Evolutionary conservation across 2,888 invertebrate species (phyloP).

Genomic region (Sarcophaga rosellei): DNA sequence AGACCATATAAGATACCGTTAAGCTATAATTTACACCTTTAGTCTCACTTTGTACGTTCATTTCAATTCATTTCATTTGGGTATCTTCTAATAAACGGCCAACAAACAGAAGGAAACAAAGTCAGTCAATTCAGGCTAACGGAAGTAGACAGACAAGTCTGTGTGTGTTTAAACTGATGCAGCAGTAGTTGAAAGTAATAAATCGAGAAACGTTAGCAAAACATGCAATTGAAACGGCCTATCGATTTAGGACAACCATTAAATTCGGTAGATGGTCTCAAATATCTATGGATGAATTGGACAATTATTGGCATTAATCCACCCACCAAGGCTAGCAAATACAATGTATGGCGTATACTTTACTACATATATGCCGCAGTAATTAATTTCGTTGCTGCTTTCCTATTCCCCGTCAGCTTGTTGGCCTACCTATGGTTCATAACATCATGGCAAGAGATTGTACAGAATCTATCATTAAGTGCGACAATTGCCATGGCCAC

Average conservation of each 20-base stretch:
- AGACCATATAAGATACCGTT: conserved; percentile 34
- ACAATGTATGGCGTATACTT: conserved; percentile 26
- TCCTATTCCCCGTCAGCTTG: conserved; percentile 60
- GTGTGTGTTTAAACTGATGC: not conserved
- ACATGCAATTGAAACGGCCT: conserved; percentile 37
- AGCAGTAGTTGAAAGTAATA: not conserved
- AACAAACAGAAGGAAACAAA: no score
- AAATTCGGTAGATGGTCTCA: conserved; percentile 67
- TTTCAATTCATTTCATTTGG: not conserved
- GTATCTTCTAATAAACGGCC: no score
- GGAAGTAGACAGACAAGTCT: not conserved
- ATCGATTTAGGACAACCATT: conserved; percentile 46
- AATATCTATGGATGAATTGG: conserved; percentile 68
- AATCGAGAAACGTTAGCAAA: not conserved
- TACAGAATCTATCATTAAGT: conserved; percentile 68
- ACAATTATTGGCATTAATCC: conserved; percentile 69
- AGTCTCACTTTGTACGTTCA: conserved; percentile 26
- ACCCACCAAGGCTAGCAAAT: not conserved
- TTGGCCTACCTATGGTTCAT: conserved; percentile 57
- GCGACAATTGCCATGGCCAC: conserved; percentile 59
- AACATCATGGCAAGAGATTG: conserved; percentile 49
- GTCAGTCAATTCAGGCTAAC: not conserved
- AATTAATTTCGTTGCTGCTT: conserved; percentile 38
- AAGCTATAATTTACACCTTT: conserved; percentile 24
- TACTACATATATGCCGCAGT: conserved; percentile 67